Evolutionary conservation across 2,888 invertebrate species (phyloP), one percentile per base, ranked within the genome.

Genomic region (Elegia similella): DNA sequence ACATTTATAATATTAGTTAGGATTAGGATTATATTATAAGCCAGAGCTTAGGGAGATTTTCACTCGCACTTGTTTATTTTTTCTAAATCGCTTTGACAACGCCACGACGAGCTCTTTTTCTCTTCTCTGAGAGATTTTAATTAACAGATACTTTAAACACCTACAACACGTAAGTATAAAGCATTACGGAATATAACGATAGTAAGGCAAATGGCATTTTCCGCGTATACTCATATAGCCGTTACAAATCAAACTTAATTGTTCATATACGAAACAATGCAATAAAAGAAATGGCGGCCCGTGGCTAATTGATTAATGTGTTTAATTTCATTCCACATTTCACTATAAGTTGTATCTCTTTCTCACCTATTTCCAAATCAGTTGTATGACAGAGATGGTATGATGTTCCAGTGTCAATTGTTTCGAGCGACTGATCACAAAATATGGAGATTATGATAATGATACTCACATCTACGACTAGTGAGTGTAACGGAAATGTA

Each of bases 241-340:
- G 48, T 48, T 30, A 56, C 61, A 62, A 64, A 65, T 64, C 65
- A 62, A 65, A 65, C 54, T 60, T 70, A 66, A 70, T 70, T 62
- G 65, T 65, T 52, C 48, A 58, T 52, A 59, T 52, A 62, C 56
- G 30, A 30, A 53, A 68, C 66, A 69, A 70, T 66, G 62, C 62
- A 66, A 71, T 75, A 69, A 73, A 74, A 69, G 66, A 75, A 73
- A 73, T 66, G 63, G 64, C 44, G 57, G 56, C 55, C 64, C 64
- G 57, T 58, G 61, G 59, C 72, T 75, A 78, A 80, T 81, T 76
- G 78, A 80, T 78, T 74, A 69, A 78, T 77, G 70, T 75, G 69
- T 74, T 78, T 74, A 78, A 75, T 75, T 77, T 69, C 67, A 73
- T 64, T 59, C 64, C 63, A 61, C 62, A 66, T 60, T 60, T 59